Percentiles rank a stretch among this genome's conserved stretches.
These are phyloP conservation scores for Anarsia innoxiella DNA, from an alignment of 2,888 invertebrate genomes.

Conservation along the genomic window DNA sequence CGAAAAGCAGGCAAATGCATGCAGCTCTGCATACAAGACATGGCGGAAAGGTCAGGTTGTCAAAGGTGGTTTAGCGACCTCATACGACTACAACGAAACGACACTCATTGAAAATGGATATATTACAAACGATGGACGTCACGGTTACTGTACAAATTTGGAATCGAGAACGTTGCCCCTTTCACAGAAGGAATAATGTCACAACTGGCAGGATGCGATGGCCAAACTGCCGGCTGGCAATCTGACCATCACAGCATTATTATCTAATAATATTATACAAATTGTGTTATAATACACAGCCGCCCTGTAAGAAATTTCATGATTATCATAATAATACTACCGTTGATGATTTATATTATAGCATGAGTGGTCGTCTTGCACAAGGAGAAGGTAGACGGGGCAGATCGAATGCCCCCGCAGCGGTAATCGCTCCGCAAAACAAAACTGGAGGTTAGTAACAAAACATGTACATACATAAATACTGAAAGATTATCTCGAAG, in stretches of 20 bases:
- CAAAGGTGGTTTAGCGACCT: conserved; percentile 76
- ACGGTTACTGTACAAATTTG: conserved; percentile 68
- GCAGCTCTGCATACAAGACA: conserved; percentile 78
- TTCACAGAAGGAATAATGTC: conserved; percentile 91
- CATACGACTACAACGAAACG: conserved; percentile 78
- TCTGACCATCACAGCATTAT: conserved; percentile 58
- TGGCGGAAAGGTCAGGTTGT: conserved; percentile 81
- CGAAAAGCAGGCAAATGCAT: conserved; percentile 83
- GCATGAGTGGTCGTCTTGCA: conserved; percentile 69
- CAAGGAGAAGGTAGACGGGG: conserved; percentile 29
- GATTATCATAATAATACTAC: conserved; percentile 64
- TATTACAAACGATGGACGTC: conserved; percentile 76
- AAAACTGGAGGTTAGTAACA: conserved; percentile 72
- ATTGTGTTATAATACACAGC: conserved; percentile 54
- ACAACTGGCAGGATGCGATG: conserved; percentile 79
- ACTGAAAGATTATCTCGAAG: conserved; percentile 70
- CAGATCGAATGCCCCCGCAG: conserved; percentile 48
- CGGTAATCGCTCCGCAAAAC: conserved; percentile 45
- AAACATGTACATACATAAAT: conserved; percentile 74
- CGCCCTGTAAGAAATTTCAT: conserved; percentile 72
- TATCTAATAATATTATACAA: conserved; percentile 52
- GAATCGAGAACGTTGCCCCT: conserved; percentile 86
- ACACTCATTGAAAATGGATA: conserved; percentile 80
- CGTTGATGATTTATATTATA: conserved; percentile 36
- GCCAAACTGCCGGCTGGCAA: conserved; percentile 65